phyloP scores from a whole-genome alignment of 2,113 vertebrate genomes.

The human region DNA sequence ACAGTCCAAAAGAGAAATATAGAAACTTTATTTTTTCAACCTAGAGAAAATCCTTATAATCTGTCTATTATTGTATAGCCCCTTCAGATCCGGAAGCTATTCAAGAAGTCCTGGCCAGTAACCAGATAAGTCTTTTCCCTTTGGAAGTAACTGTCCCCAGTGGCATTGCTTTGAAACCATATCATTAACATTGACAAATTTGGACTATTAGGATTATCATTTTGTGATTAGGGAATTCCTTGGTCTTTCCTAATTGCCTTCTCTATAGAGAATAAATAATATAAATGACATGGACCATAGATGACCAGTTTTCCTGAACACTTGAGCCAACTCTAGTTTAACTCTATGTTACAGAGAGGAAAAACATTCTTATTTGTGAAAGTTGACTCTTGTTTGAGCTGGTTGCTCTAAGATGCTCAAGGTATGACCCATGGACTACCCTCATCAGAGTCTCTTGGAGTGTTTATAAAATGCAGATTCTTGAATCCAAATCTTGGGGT shows the following conservation, averaged over 20 bases:
- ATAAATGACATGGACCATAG: background rate
- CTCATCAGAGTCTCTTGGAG: background rate
- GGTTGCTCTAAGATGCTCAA: background rate
- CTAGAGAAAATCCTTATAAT: slow-evolving; percentile 64
- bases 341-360: background rate
- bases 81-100: slow-evolving; percentile 43
- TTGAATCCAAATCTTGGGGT: background rate
- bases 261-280: slow-evolving; percentile 43
- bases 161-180: slow-evolving; percentile 49
- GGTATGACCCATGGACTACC: background rate
- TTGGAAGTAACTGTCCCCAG: slow-evolving; percentile 4
- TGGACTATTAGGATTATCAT: slow-evolving; percentile 54
- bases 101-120: slow-evolving; percentile 45
- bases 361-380: slow-evolving; percentile 29
- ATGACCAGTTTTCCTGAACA: slow-evolving; percentile 20
- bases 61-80: slow-evolving; percentile 32
- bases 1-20: slow-evolving; percentile 64
- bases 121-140: slow-evolving; percentile 34
- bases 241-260: slow-evolving; percentile 35
- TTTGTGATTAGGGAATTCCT: slow-evolving; percentile 61
- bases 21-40: slow-evolving; percentile 60
- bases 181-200: slow-evolving; percentile 60
- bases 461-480: slow-evolving; percentile 5
- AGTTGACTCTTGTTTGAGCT: background rate
- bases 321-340: background rate